These are phyloP conservation scores for Caenorhabditis remanei DNA, from an alignment of 1,140 invertebrate genomes.

Conservation along the genomic window DNA sequence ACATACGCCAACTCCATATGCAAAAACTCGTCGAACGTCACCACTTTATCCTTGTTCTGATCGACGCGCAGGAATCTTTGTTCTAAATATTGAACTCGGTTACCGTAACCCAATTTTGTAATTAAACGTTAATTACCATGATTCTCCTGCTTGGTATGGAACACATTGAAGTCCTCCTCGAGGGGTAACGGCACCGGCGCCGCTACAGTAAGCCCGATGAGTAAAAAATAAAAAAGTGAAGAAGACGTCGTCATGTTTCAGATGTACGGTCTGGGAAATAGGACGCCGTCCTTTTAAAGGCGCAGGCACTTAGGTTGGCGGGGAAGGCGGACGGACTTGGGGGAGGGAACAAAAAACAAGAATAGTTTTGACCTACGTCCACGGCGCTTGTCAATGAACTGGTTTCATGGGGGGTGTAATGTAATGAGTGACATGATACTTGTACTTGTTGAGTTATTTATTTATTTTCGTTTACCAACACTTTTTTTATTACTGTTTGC, in stretches of 20 bases:
- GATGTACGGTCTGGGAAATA: background rate
- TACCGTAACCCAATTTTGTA: background rate
- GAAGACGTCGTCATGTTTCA: background rate
- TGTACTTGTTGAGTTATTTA: background rate
- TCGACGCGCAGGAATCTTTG: conserved; percentile 56
- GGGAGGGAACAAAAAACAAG: background rate
- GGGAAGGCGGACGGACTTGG: background rate
- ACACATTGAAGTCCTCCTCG: conserved; percentile 56
- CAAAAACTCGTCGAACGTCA: conserved; percentile 59
- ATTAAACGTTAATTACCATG: conserved; percentile 9
- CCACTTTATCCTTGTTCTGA: conserved; percentile 53
- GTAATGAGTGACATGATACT: conserved; percentile 3
- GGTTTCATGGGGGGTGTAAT: background rate
- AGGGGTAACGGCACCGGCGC: conserved; percentile 7
- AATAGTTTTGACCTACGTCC: conserved; percentile 38
- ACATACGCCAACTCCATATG: conserved; percentile 64
- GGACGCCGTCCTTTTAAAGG: conserved; percentile 9
- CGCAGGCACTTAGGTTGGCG: background rate
- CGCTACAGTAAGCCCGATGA: background rate
- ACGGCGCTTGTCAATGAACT: background rate
- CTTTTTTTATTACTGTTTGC: background rate
- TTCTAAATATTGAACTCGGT: background rate
- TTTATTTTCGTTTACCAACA: conserved; percentile 1
- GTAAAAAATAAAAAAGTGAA: background rate
- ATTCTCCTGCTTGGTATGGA: conserved; percentile 45